Evolutionary conservation across 2,797 vertebrate species (phyloP), one percentile per base, ranked within the genome.

Genomic region (Acanthopagrus latus): DNA sequence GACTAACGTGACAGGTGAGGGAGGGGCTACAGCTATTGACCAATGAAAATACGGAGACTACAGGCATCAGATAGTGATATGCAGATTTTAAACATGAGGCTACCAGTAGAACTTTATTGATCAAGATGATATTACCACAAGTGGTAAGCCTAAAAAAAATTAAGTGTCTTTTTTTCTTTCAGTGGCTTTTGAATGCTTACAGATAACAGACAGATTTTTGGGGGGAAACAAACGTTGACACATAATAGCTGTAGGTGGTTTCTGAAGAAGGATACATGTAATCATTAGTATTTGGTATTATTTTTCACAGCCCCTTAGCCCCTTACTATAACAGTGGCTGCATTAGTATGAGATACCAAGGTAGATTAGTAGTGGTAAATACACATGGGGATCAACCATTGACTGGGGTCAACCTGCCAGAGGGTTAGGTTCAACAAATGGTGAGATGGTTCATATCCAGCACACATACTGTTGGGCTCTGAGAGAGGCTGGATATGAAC

Each of bases 1-100:
- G 29, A 71, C 47, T 33, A 38, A 17, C 0, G 0, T 9, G 2
- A 7, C 66, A 83, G 69, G 67, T 87, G 60, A 64, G 82, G 90
- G 89, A 78, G 58, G 64, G 78, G 64, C 33, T 47, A 20, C 1
- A 0, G 0, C 0, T 7, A 0, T 1, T 38, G 44, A 44, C 86
- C 83, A 89, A 90, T 84, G 23, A 23, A 9, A 18, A 20, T 4
- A 0, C 1, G 0, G 4, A 0, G 11, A 47, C 0, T 11, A 25
- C 21, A 51, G 0, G 0, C 44, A 20, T 44, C 25, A 64, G 0
- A 3, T 62, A 18, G 52, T 27, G 16, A 44, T 21, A 50, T 64
- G 46, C 21, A 64, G 21, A 67, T 57, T 70, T 47, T 1, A 70
- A 60, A 59, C 2, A 65, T 44, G 8, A 76, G 3, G 6, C 12